Evolutionary conservation across 2,888 invertebrate species (phyloP).

Genomic region (Artemia sp.): DNA sequence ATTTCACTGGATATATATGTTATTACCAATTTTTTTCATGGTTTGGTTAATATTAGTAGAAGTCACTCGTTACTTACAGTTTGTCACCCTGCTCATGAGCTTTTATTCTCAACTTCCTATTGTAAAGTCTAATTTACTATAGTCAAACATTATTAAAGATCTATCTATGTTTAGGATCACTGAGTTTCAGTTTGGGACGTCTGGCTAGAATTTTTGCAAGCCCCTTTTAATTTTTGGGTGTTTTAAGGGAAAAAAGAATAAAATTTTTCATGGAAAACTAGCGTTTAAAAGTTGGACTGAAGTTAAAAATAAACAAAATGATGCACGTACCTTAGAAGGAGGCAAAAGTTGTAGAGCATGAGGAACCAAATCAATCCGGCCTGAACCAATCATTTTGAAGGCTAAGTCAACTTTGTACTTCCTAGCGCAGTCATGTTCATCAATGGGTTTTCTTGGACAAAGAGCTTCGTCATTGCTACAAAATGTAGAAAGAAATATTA

Average conservation of each 20-base stretch:
- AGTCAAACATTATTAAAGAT: too few species aligned
- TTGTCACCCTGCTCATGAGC: too few species aligned
- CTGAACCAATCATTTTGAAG: constrained; percentile 61
- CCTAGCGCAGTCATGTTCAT: constrained; percentile 41
- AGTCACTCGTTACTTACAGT: too few species aligned
- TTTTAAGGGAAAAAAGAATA: neutral
- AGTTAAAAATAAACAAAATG: neutral
- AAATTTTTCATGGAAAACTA: neutral
- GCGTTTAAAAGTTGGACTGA: neutral
- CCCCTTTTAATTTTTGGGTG: too few species aligned
- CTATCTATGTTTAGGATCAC: too few species aligned
- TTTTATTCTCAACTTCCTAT: too few species aligned
- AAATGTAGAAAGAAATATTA: neutral
- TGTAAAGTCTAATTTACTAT: too few species aligned
- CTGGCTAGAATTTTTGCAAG: too few species aligned
- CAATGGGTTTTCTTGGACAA: constrained; percentile 33
- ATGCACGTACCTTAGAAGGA: constrained; percentile 37
- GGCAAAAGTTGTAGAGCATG: constrained; percentile 59
- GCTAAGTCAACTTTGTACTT: constrained; percentile 54
- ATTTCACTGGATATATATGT: too few species aligned
- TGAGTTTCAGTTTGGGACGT: too few species aligned
- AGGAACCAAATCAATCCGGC: constrained; percentile 55
- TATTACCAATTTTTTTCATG: too few species aligned
- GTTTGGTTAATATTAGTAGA: too few species aligned
- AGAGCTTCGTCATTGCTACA: constrained; percentile 38